Percentiles rank a stretch among this genome's conserved stretches.
phyloP scores from a whole-genome alignment of 2,888 invertebrate species.

The Himalopsyche anomala region DNA sequence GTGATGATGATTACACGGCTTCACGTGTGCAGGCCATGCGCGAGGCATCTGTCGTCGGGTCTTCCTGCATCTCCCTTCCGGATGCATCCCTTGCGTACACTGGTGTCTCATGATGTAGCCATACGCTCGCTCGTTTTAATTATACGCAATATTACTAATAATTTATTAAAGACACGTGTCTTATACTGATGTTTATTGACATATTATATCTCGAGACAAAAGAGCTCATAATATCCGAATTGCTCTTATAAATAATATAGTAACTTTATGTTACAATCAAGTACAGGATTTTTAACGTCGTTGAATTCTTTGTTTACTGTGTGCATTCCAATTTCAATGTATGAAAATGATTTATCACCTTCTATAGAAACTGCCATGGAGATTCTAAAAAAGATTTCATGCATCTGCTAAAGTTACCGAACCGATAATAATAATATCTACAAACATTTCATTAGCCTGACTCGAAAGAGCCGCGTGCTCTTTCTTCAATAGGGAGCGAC shows the following conservation, averaged over 20 bases:
- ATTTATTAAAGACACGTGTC: neutral
- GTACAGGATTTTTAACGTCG: neutral
- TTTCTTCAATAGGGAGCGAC: slow-evolving; percentile 20
- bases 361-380: neutral
- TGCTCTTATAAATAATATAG: neutral
- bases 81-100: slow-evolving; percentile 43
- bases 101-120: neutral
- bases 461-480: slow-evolving; percentile 59
- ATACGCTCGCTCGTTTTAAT: neutral
- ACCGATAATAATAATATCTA: slow-evolving; percentile 58
- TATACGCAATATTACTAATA: neutral
- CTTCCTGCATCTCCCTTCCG: slow-evolving; percentile 71
- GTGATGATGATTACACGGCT: slow-evolving; percentile 49
- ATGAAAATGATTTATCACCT: slow-evolving; percentile 16
- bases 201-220: neutral
- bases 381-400: slow-evolving; percentile 55
- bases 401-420: slow-evolving; percentile 62
- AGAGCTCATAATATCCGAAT: neutral
- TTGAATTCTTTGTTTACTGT: slow-evolving; percentile 8
- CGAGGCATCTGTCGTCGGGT: slow-evolving; percentile 75
- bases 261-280: neutral
- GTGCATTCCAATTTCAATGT: slow-evolving; percentile 14
- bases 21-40: slow-evolving; percentile 70
- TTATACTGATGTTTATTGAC: neutral
- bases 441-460: slow-evolving; percentile 56